Base-by-base conservation (phyloP, 2,888 invertebrate species). In the Phytoseiulus persimilis region DNA sequence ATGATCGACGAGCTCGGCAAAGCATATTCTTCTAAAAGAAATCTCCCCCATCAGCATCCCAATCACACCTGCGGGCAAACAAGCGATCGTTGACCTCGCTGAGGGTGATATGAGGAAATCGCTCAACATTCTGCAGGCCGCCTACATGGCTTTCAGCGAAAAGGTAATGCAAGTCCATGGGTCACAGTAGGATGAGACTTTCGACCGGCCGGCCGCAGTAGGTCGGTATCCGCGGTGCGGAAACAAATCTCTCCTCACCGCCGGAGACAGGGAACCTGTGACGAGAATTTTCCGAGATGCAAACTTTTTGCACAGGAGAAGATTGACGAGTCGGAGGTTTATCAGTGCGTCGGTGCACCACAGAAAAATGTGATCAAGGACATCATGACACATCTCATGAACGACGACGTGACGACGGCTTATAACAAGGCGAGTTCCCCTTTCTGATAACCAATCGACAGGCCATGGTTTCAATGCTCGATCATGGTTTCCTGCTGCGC, bases 91-190 rank as follows among this genome's bases (percentile, higher is more conserved):
- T 91, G 95, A 96, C 0, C 94, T 99, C 0, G 96, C 98, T 0
- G 96, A 96, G 90, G 99, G 99, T 23, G 99, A 99, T 93, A 99
- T 99, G 99, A 94, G 99, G 91, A 97, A 96, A 93, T 97, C 98
- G 0, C 93, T 99, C 32, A 99, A 99, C 93, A 96, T 99, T 32
- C 94, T 99, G 89, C 99, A 99, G 94, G 92, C 87, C n/a, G 32
- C 87, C 11, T 87, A 32, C 33, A 87, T 87, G 87, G 87, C 87
- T 32, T 87, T 87, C 33, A 23, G 39, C 45, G 32, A 33, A n/a
- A 32, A 92, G 89, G 83, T 87, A 33, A 87, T 5, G 11, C 6
- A 32, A 2, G 23, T 84, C 14, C 65, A 65, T 46, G 9, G 46
- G 46, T 46, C n/a, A n/a, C n/a, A n/a, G n/a, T n/a, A n/a, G n/a